A percentile compares a stretch with the other conserved stretches of the same genome.
Evolutionary conservation across 35 echinoderm and acorn worm genomes (phyloP).

Genomic region (Anneissia japonica): DNA sequence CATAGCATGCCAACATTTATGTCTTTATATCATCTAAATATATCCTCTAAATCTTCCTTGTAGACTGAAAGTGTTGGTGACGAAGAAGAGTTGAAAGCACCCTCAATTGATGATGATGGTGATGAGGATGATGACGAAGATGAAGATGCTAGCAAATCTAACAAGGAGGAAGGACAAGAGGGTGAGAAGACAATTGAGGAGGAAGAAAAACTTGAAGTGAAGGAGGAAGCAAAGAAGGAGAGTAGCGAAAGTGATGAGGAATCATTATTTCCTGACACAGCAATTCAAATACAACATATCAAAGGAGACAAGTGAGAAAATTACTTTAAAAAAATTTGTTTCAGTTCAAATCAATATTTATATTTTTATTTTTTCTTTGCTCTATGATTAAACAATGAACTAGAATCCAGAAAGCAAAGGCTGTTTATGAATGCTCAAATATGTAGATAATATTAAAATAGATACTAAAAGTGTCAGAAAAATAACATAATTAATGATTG

Average conservation of each 20-base stretch:
- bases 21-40: too few relatives aligned
- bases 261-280: conserved; percentile 62
- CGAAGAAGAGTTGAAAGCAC: not conserved
- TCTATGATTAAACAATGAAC: too few relatives aligned
- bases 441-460: too few relatives aligned
- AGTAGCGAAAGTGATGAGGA: conserved; percentile 35
- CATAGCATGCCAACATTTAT: too few relatives aligned
- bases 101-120: conserved; percentile 30
- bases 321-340: too few relatives aligned
- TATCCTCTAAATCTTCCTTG: too few relatives aligned
- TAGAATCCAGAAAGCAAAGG: too few relatives aligned
- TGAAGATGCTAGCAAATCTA: not conserved
- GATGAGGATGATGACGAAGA: conserved; percentile 50
- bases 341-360: too few relatives aligned
- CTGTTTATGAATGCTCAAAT: too few relatives aligned
- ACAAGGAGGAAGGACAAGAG: not conserved
- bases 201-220: conserved; percentile 16
- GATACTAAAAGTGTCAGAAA: too few relatives aligned
- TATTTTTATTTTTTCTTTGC: too few relatives aligned
- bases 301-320: conserved; percentile 60
- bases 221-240: not conserved
- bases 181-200: not conserved
- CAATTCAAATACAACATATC: conserved; percentile 79
- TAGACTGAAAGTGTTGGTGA: not conserved
- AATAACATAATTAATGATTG: too few relatives aligned